These are phyloP conservation scores for Cephus nigrinus DNA, from an alignment of 2,888 invertebrate genomes.

Conservation along the genomic window DNA sequence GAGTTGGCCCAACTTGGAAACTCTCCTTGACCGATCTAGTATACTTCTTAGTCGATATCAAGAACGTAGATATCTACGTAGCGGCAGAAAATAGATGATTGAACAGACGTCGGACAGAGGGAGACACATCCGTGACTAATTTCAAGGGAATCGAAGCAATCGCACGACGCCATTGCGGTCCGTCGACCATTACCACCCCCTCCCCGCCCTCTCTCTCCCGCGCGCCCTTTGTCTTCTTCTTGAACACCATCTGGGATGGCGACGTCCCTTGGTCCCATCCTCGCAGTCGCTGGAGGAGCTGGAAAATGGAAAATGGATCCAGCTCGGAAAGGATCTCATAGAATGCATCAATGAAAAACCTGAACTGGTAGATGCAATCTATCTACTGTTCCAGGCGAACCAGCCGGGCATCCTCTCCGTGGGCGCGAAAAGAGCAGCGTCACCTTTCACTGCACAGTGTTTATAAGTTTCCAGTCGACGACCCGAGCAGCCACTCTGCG, in stretches of 20 bases:
- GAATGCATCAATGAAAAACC: no score
- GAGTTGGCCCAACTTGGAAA: neutral
- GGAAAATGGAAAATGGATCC: no score
- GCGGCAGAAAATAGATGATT: neutral
- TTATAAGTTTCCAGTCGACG: no score
- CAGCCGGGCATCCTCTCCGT: no score
- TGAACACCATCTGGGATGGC: slow-evolving; percentile 10
- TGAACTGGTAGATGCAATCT: no score
- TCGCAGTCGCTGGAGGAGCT: no score
- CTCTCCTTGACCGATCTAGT: neutral
- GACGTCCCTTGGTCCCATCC: no score
- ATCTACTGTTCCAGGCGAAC: no score
- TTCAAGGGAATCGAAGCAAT: slow-evolving; percentile 9
- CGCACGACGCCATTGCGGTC: slow-evolving; percentile 21
- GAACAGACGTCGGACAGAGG: slow-evolving; percentile 8
- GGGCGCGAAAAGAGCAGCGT: no score
- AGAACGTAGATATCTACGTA: slow-evolving; percentile 7
- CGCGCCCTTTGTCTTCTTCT: slow-evolving; percentile 5
- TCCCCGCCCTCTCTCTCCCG: neutral
- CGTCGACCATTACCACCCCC: slow-evolving; percentile 21
- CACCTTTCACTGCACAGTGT: no score
- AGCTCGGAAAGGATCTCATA: no score
- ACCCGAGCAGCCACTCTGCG: neutral
- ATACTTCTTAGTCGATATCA: neutral
- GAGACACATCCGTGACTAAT: slow-evolving; percentile 14